phyloP scores from a whole-genome alignment of 2,888 invertebrate genomes.

The Eurois occulta region DNA sequence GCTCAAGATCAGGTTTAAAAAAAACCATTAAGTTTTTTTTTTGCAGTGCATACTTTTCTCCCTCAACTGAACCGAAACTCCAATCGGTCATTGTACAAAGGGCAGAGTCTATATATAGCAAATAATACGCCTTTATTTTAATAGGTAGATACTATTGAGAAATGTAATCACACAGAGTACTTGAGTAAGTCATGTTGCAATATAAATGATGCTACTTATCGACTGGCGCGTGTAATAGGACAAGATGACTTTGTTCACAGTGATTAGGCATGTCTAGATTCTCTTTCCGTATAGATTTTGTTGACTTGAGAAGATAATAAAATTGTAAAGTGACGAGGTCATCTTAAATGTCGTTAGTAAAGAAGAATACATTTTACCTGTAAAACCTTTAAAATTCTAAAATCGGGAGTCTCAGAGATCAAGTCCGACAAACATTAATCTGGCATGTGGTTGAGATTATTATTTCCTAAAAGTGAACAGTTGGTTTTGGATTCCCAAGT shows the following conservation, averaged over 20 bases:
- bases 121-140: conserved; percentile 39
- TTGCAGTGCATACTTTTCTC: not conserved
- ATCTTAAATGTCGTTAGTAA: not conserved
- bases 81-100: conserved; percentile 20
- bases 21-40: not conserved
- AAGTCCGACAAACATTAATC: not conserved
- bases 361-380: not conserved
- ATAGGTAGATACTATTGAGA: conserved; percentile 11
- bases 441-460: not conserved
- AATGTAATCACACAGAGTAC: conserved; percentile 21
- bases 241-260: conserved; percentile 42
- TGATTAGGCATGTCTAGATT: conserved; percentile 35
- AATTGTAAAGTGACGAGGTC: conserved; percentile 1
- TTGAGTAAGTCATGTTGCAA: conserved; percentile 34
- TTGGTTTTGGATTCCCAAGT: not conserved
- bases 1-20: not conserved
- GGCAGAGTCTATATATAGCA: not conserved
- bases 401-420: too few relatives aligned
- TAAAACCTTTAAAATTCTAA: not conserved
- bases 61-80: conserved; percentile 4
- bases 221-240: conserved; percentile 25
- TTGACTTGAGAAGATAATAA: not conserved
- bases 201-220: conserved; percentile 43
- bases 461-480: not conserved
- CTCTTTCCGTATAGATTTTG: not conserved